Base-by-base conservation (phyloP, 2,797 vertebrate species). In the Salmo trutta region DNA sequence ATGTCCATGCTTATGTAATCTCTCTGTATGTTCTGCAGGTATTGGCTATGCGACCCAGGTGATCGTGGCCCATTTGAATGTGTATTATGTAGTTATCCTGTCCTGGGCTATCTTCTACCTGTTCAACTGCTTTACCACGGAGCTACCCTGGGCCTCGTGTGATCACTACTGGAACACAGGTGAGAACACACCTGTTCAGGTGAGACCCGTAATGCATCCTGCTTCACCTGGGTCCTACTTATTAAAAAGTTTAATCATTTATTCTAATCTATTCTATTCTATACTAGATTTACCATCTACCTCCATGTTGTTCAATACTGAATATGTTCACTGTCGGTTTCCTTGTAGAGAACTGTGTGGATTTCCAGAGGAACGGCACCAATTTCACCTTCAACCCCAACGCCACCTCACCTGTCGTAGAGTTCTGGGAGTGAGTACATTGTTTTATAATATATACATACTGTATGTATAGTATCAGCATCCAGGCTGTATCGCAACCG, bases 81-180 rank as follows among this genome's bases (percentile, higher is more conserved):
- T 99, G 6, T 99, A 99, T 89, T 99, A 99, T 82, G 94, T 99
- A 91, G 97, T 99, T 79, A 99, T 99, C 89, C 92, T 99, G 86
- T 94, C 98, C 4, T 99, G 98, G 98, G 97, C 98, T 80, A 98
- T 99, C 89, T 99, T 99, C 94, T 99, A 99, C 93, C 94, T 99
- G 91, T 96, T 97, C 89, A 98, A 99, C 90, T 99, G 97, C 93
- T 99, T 99, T 87, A 98, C 98, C 79, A 96, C 96, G 0, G 97
- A 99, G 80, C 95, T 99, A 65, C 98, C 98, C 71, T 99, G 98
- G 98, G 98, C 98, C 62, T 95, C 92, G 7, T 99, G 98, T 90
- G 98, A 97, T 12, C 98, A 99, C n/a, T 96, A 97, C 74, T 99
- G 98, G 98, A 99, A 99, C 83, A 99, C 98, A 96, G 97, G 98